These are phyloP conservation scores for Drosophila lini DNA, from an alignment of 1,140 invertebrate genomes.

Conservation along the genomic window DNA sequence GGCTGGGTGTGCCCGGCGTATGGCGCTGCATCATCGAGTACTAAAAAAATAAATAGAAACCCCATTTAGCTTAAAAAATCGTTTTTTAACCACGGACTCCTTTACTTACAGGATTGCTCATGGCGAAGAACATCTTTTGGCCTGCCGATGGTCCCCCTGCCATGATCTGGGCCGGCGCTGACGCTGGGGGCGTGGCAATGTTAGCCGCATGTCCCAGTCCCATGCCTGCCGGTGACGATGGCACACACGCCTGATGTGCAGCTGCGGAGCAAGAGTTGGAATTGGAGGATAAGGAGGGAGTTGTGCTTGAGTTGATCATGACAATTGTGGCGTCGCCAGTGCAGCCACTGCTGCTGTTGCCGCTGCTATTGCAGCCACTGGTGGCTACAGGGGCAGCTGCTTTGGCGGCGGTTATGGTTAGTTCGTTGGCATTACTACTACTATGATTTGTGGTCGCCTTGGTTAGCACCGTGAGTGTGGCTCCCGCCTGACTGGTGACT, in stretches of 20 bases:
- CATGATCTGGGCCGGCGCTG: constrained; percentile 69
- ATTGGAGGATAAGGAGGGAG: constrained; percentile 49
- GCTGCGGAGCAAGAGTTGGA: constrained; percentile 60
- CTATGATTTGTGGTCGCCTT: constrained; percentile 64
- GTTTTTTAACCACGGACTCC: no score
- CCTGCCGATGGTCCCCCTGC: constrained; percentile 38
- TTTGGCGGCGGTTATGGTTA: constrained; percentile 56
- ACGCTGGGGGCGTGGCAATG: constrained; percentile 69
- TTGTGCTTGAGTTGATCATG: constrained; percentile 65
- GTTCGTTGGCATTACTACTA: constrained; percentile 73
- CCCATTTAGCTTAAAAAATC: neutral
- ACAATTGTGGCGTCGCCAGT: constrained; percentile 57
- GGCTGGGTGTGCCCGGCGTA: constrained; percentile 46
- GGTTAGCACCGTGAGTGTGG: constrained; percentile 69
- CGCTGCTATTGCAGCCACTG: constrained; percentile 1
- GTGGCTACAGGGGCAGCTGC: constrained; percentile 11
- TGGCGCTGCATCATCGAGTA: constrained; percentile 67
- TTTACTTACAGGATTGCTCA: constrained; percentile 71
- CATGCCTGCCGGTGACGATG: constrained; percentile 73
- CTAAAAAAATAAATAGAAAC: constrained; percentile 17
- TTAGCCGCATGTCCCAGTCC: constrained; percentile 63
- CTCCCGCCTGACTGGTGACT: constrained; percentile 22
- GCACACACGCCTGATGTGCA: constrained; percentile 72
- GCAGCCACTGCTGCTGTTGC: constrained; percentile 3
- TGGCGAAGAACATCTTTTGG: constrained; percentile 71